phyloP scores from a whole-genome alignment of 2,113 vertebrate genomes.

The Anarrhichthys ocellatus region DNA sequence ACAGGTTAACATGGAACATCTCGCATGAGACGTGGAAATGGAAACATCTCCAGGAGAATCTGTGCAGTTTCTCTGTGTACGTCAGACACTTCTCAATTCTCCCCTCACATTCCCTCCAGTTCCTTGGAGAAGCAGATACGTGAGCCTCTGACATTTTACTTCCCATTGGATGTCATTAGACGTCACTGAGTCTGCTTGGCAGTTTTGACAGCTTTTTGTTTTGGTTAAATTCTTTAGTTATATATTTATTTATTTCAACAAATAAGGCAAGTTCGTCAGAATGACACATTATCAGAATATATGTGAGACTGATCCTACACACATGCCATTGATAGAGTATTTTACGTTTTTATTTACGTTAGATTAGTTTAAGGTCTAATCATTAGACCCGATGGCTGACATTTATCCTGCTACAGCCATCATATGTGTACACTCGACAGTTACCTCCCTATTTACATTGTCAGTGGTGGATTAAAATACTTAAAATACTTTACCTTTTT shows the following conservation, averaged over 20 bases:
- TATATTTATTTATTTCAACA: background rate
- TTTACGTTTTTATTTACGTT: no score
- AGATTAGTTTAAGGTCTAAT: background rate
- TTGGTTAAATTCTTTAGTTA: background rate
- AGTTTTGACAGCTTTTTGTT: background rate
- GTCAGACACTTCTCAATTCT: background rate
- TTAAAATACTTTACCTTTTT: no score
- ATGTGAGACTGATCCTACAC: background rate
- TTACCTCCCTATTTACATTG: background rate
- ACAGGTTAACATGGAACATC: background rate
- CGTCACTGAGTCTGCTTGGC: background rate
- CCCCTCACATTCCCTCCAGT: background rate
- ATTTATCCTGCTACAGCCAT: background rate
- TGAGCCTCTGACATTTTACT: background rate
- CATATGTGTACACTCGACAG: no score
- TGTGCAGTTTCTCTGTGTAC: background rate
- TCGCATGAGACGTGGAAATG: background rate
- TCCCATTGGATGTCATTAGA: background rate
- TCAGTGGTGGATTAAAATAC: background rate
- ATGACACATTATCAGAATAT: background rate
- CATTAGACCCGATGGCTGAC: background rate
- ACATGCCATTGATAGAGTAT: background rate
- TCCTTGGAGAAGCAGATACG: background rate
- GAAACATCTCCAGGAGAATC: constrained; percentile 7
- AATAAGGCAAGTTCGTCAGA: background rate